Conservation (phyloP, 2,113 vertebrate genomes). For the Hippocampus zosterae region DNA sequence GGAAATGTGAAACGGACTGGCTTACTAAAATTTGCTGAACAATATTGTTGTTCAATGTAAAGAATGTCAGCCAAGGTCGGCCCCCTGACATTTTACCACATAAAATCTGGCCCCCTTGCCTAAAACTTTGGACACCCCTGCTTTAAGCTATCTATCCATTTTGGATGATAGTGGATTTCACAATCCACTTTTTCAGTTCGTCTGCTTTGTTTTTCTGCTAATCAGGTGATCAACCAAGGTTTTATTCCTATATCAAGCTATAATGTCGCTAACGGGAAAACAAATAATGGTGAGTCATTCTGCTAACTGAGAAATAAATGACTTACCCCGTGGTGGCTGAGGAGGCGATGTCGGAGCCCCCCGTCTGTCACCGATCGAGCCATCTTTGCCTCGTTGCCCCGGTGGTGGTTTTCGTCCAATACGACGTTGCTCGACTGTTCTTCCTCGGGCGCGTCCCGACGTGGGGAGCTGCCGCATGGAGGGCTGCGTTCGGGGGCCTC, state of each 20-base stretch:
- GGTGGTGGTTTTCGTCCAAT: constrained; percentile 76
- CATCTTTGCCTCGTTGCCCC: constrained; percentile 79
- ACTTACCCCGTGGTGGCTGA: constrained; percentile 88
- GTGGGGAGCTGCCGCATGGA: constrained; percentile 50
- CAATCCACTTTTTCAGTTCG: not conserved
- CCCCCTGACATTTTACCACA: too few species aligned
- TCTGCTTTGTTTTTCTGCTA: not conserved
- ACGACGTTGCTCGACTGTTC: constrained; percentile 72
- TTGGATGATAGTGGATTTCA: too few species aligned
- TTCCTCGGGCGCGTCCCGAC: constrained; percentile 56
- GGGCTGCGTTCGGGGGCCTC: not conserved
- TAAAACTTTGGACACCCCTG: too few species aligned
- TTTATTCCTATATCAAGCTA: too few species aligned
- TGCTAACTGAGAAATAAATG: not conserved
- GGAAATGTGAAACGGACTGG: too few species aligned
- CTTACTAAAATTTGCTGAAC: too few species aligned
- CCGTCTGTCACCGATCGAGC: constrained; percentile 87
- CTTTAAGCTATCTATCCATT: too few species aligned
- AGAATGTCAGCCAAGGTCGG: too few species aligned
- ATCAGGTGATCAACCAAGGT: too few species aligned
- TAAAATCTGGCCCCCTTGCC: too few species aligned
- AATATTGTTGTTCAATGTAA: too few species aligned
- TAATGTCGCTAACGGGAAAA: too few species aligned
- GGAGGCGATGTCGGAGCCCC: constrained; percentile 82
- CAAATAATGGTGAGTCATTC: not conserved